Base-by-base conservation (phyloP, 2,888 invertebrate species). In the Coenonympha glycerion region DNA sequence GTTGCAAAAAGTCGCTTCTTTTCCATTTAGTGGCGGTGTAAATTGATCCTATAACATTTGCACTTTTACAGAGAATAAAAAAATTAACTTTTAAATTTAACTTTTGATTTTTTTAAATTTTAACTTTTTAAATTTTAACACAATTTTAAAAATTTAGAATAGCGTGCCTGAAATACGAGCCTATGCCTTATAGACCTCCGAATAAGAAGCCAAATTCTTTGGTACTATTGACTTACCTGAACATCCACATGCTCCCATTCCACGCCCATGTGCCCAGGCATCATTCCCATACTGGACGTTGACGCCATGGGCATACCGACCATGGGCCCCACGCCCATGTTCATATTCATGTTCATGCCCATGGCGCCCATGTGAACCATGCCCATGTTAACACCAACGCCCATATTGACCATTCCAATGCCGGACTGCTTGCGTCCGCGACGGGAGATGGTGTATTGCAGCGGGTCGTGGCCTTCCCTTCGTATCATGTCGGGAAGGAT, bases 401-500 rank as follows among this genome's bases (percentile, higher is more conserved):
- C 61, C 59, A 68, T 62, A 5, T 58, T 44, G 15, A 44, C 58
- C 31, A 39, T 54, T 8, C 51, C 41, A 46, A 47, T 28, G 8
- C 84, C 80, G 3, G 89, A 87, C 47, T 90, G 86, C 76, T 94
- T 95, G 66, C 94, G 93, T 8, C 95, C 94, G 22, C 95, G 89
- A 6, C 97, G 90, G 0, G 96, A 96, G 63, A 97, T 97, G 6
- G 96, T 97, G 73, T 94, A 97, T 72, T 95, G 94, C 47, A 95
- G 86, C 0, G 95, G 97, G 75, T 97, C 95, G 70, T 96, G 93
- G 0, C 97, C 97, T 73, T 97, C 97, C 39, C 94, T 91, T 2
- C 96, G 89, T 45, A 97, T 96, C 92, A 97, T 96, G 72, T 96
- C 96, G 0, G 97, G 97, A 24, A 97, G 83, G 65, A 97, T 95